Evolutionary conservation across 2,113 vertebrate species (phyloP), one percentile per base, ranked within the genome.

Genomic region (Dendrocopos noguchii): DNA sequence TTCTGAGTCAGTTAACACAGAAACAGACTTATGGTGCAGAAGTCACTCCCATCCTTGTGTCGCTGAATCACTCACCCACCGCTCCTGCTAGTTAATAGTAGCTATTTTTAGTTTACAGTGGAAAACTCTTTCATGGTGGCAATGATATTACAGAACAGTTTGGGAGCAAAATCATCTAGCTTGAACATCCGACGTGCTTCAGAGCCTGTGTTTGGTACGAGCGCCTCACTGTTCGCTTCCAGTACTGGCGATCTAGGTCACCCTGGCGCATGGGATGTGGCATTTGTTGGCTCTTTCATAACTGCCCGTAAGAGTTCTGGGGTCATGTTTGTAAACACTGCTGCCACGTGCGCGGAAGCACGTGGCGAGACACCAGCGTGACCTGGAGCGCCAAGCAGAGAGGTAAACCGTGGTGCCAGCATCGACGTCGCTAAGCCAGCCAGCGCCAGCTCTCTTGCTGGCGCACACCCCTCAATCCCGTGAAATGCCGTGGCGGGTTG

Each of bases 241-340:
- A 61, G 59, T 27, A 4, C 90, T 72, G 75, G 91, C 10, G 52
- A 96, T 91, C 71, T 56, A 42, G 91, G 94, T 92, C 94, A 88
- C 24, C 46, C 87, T 80, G 10, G 88, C 33, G 47, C 68, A 31
- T 61, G 93, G 85, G 97, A 97, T 80, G 94, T 84, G 60, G 96
- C 96, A 91, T 39, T 92, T 17, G 64, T 95, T 84, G 71, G 72
- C 59, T 57, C 92, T 98, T 98, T 97, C 96, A 97, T 97, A 98
- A 98, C 91, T 80, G 74, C 79, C 72, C 59, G 73, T 91, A 72
- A 80, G 97, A 98, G 97, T 98, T 97, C 96, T 97, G 97, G 96
- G 97, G 97, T 97, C 88, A 96, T 98, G 98, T 98, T 98, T 98
- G 97, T 98, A 98, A 98, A 98, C 98, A 98, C 77, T 97, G 96